phyloP scores from a whole-genome alignment of 2,113 vertebrate genomes.

The Notarius lentiginosus region DNA sequence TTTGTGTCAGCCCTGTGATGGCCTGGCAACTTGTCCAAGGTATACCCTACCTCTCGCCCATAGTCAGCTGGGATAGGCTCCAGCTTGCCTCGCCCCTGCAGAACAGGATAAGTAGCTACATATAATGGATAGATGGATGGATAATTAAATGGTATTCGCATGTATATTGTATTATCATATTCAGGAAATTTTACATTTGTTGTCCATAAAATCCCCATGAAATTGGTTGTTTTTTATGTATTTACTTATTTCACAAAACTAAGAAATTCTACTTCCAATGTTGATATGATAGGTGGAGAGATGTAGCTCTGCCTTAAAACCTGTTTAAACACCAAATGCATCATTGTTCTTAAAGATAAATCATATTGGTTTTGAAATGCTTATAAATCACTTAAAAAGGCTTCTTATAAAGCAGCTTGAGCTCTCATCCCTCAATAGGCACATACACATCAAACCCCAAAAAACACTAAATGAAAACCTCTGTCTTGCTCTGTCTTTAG shows the following conservation, averaged over 20 bases:
- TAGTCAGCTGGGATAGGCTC: too few species aligned
- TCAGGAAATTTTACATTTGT: background rate
- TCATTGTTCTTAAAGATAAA: background rate
- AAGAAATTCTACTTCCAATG: background rate
- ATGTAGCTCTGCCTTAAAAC: background rate
- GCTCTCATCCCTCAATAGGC: background rate
- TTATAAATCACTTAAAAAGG: background rate
- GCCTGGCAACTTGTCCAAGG: too few species aligned
- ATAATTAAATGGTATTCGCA: background rate
- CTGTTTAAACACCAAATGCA: background rate
- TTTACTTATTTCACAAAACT: background rate
- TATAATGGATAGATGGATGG: too few species aligned
- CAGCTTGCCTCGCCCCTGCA: too few species aligned
- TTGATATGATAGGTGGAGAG: background rate
- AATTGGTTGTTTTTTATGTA: background rate
- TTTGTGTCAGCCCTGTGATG: too few species aligned
- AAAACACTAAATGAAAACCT: background rate
- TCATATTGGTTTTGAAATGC: background rate
- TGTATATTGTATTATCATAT: background rate
- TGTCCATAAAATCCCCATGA: background rate
- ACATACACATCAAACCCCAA: background rate
- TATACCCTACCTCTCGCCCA: too few species aligned
- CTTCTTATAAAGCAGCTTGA: background rate
- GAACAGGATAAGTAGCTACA: too few species aligned
- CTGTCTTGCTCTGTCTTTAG: slow-evolving; percentile 40